phyloP scores from a whole-genome alignment of 2,888 invertebrate species.

The Scaptomyza parva region DNA sequence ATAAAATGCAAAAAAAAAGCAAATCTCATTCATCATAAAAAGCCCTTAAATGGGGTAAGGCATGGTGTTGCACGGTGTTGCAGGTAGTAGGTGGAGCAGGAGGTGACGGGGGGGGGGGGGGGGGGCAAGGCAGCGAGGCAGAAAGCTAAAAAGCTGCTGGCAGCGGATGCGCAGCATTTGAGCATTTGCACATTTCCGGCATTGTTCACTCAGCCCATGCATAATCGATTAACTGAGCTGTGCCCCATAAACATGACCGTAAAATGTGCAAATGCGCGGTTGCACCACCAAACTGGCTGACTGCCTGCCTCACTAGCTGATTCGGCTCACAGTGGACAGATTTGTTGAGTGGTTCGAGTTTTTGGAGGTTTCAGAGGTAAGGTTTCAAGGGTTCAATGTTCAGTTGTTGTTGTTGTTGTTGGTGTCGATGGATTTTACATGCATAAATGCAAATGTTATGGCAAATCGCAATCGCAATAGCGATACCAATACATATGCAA shows the following conservation, averaged over 20 bases:
- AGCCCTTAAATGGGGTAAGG: not conserved
- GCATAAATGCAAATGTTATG: slow-evolving; percentile 74
- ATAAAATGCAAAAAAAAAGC: slow-evolving; percentile 14
- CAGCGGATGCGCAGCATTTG: slow-evolving; percentile 69
- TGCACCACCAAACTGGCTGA: slow-evolving; percentile 32
- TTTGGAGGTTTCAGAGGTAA: too few relatives aligned
- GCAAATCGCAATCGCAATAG: too few relatives aligned
- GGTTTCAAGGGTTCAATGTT: too few relatives aligned
- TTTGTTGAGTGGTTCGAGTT: not conserved
- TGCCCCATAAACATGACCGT: slow-evolving; percentile 75
- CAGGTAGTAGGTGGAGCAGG: not conserved
- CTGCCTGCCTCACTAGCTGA: too few relatives aligned
- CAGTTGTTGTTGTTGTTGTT: slow-evolving; percentile 1
- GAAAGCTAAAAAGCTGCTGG: slow-evolving; percentile 24
- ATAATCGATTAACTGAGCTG: slow-evolving; percentile 76
- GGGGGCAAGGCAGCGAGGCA: not conserved
- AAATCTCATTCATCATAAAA: slow-evolving; percentile 31
- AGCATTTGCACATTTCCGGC: slow-evolving; percentile 72
- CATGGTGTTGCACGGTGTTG: too few relatives aligned
- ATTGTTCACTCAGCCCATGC: slow-evolving; percentile 75
- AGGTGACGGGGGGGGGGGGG: too few relatives aligned
- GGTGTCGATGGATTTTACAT: too few relatives aligned
- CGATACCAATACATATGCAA: slow-evolving; percentile 72
- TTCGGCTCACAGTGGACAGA: not conserved
- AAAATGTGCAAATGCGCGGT: slow-evolving; percentile 73